Evolutionary conservation across 2,888 invertebrate species (phyloP).

Genomic region (Escarpia spicata): DNA sequence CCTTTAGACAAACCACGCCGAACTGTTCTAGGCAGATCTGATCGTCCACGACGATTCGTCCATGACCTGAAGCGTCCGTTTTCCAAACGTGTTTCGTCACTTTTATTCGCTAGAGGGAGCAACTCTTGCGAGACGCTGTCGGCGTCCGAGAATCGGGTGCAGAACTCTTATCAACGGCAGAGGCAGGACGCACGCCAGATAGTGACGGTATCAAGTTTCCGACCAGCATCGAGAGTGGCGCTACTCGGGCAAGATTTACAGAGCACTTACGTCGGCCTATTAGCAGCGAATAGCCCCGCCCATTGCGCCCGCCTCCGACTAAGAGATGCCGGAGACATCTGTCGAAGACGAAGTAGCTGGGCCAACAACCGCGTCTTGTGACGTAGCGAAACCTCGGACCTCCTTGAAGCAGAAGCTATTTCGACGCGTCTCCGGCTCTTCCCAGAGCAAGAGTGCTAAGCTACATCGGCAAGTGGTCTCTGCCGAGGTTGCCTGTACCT

Average conservation of each 20-base stretch:
- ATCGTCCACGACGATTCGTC: too few species aligned
- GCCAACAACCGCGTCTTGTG: background rate
- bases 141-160: background rate
- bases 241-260: constrained; percentile 13
- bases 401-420: constrained; percentile 11
- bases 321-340: constrained; percentile 5
- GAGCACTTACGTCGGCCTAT: constrained; percentile 16
- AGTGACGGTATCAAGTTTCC: background rate
- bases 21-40: too few species aligned
- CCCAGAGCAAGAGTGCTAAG: constrained; percentile 3
- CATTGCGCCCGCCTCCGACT: background rate
- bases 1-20: too few species aligned
- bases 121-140: background rate
- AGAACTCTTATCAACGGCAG: background rate
- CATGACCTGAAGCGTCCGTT: too few species aligned
- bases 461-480: constrained; percentile 6
- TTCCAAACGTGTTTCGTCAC: background rate
- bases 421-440: background rate
- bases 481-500: background rate
- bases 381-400: constrained; percentile 4
- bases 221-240: constrained; percentile 1
- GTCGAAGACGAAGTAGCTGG: constrained; percentile 16
- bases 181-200: background rate
- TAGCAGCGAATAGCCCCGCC: constrained; percentile 13
- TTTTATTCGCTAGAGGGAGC: constrained; percentile 3